Conservation (phyloP, 1,140 invertebrate species). For the Neoseiulus cucumeris region DNA sequence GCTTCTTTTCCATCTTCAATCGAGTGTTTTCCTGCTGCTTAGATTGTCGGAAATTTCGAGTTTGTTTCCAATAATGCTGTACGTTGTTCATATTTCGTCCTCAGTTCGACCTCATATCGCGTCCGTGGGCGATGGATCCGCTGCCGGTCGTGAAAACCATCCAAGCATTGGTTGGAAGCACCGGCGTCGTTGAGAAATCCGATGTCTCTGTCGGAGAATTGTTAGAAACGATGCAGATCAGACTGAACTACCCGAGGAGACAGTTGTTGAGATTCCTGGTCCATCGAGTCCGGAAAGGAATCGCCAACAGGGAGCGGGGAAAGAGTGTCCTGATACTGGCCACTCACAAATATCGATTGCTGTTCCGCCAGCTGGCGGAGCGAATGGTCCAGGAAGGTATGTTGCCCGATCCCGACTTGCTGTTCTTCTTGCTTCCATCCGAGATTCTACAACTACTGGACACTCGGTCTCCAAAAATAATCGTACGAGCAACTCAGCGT, state of each 20-base stretch:
- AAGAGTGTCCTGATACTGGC: slow-evolving; percentile 23
- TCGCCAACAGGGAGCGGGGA: slow-evolving; percentile 15
- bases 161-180: neutral
- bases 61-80: too few species aligned
- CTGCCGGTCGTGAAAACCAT: slow-evolving; percentile 34
- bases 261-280: neutral
- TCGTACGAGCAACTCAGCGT: slow-evolving; percentile 23
- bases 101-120: slow-evolving; percentile 41
- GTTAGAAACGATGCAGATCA: slow-evolving; percentile 10
- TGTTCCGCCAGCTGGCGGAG: slow-evolving; percentile 36
- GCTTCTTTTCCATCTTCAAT: too few species aligned
- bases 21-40: too few species aligned
- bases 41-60: too few species aligned
- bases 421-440: slow-evolving; percentile 44
- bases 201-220: neutral
- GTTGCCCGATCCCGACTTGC: slow-evolving; percentile 41
- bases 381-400: slow-evolving; percentile 38
- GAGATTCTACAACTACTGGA: slow-evolving; percentile 41
- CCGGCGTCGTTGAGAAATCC: neutral
- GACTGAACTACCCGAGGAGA: neutral
- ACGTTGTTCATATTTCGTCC: too few species aligned
- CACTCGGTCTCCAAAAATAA: slow-evolving; percentile 33
- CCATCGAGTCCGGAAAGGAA: neutral
- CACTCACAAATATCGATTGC: slow-evolving; percentile 39
- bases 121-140: slow-evolving; percentile 44